Conservation (phyloP, 2,888 invertebrate genomes). For the Coelinius sp. region DNA sequence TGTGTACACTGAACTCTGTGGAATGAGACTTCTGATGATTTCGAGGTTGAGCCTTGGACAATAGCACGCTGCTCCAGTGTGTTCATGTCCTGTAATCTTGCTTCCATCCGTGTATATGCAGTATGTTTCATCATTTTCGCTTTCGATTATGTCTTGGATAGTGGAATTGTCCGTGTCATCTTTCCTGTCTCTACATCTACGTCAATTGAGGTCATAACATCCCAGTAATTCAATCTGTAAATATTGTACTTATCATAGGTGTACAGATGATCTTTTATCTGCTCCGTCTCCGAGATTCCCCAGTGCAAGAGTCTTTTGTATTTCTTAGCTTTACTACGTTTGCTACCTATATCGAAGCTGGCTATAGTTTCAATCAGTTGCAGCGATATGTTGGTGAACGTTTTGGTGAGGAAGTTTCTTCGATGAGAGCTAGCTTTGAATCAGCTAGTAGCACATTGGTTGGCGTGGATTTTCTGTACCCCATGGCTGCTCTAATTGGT, state of each 20-base stretch:
- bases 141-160: not conserved
- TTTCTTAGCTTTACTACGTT: not conserved
- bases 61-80: not conserved
- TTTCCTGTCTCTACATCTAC: not conserved
- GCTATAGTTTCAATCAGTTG: not conserved
- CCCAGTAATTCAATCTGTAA: not conserved
- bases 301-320: not conserved
- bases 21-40: not conserved
- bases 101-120: not conserved
- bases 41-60: not conserved
- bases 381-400: conserved; percentile 2
- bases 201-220: not conserved
- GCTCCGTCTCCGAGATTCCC: not conserved
- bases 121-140: too few species aligned
- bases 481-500: not conserved
- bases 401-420: conserved; percentile 31
- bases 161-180: not conserved
- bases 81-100: not conserved
- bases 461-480: not conserved
- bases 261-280: not conserved
- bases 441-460: not conserved
- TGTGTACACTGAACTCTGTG: not conserved
- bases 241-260: conserved; percentile 8
- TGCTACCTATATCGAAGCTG: not conserved
- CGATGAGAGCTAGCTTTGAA: not conserved